Percentiles rank a stretch among this genome's conserved stretches.
These are phyloP conservation scores for Sminthurinus aureus DNA, from an alignment of 2,888 invertebrate species.

Conservation along the genomic window DNA sequence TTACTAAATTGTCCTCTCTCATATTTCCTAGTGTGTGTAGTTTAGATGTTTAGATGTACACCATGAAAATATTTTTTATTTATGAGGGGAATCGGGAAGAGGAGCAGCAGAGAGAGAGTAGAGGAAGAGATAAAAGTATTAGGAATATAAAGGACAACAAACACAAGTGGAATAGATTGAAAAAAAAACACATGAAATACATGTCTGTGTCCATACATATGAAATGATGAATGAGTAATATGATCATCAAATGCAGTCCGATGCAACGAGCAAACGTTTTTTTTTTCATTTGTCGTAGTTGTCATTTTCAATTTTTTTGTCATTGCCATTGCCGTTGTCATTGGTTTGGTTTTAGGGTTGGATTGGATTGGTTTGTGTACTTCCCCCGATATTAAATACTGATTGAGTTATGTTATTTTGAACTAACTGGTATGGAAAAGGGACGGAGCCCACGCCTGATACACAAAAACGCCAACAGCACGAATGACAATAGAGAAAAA, in stretches of 20 bases:
- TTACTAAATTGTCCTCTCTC: neutral
- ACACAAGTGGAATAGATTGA: neutral
- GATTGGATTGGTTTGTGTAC: neutral
- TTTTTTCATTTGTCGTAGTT: neutral
- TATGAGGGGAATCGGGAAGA: neutral
- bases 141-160: too few relatives aligned
- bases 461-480: slow-evolving; percentile 25
- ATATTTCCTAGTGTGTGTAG: neutral
- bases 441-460: neutral
- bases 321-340: neutral
- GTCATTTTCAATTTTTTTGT: neutral
- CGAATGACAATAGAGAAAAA: slow-evolving; percentile 23
- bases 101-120: neutral
- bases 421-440: neutral
- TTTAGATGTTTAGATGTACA: neutral
- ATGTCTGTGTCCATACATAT: neutral
- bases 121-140: too few relatives aligned
- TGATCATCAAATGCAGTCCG: too few relatives aligned
- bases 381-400: slow-evolving; percentile 6
- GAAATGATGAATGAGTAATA: too few relatives aligned
- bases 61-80: too few relatives aligned
- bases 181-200: too few relatives aligned
- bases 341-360: neutral
- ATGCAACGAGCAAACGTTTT: neutral
- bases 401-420: slow-evolving; percentile 33